These are phyloP conservation scores for Protophormia terraenovae DNA, from an alignment of 2,888 invertebrate species.

Conservation along the genomic window DNA sequence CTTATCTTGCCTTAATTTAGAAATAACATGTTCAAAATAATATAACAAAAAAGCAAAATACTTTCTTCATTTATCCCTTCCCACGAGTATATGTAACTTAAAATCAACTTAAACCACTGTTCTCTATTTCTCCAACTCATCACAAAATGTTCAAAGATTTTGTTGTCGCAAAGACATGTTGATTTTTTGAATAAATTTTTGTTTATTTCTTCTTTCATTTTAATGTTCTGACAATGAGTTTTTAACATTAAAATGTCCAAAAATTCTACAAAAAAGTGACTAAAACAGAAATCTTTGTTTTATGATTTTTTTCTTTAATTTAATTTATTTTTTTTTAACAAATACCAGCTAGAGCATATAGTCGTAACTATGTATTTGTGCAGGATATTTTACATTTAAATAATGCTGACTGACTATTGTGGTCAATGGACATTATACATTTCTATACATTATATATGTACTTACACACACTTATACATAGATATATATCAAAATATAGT, in stretches of 20 bases:
- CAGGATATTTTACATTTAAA: constrained; percentile 31
- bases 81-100: background rate
- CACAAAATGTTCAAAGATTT: background rate
- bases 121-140: background rate
- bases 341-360: background rate
- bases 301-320: background rate
- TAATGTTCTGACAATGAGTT: constrained; percentile 61
- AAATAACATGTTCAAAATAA: too few species aligned
- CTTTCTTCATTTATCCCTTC: too few species aligned
- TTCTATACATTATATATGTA: too few species aligned
- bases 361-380: background rate
- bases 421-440: constrained; percentile 46
- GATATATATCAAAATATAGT: too few species aligned
- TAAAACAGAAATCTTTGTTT: constrained; percentile 10
- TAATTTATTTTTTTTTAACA: constrained; percentile 46
- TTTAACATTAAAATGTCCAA: constrained; percentile 50
- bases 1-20: too few species aligned
- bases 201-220: constrained; percentile 17
- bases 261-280: constrained; percentile 32
- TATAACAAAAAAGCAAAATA: too few species aligned
- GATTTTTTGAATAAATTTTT: constrained; percentile 53
- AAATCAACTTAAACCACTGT: constrained; percentile 12
- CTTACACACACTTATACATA: too few species aligned
- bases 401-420: constrained; percentile 58
- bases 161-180: constrained; percentile 25